Evolutionary conservation across 2,797 vertebrate genomes (phyloP), one percentile per base, ranked within the genome.

Genomic region (Lepidocolaptes lacrymiger): DNA sequence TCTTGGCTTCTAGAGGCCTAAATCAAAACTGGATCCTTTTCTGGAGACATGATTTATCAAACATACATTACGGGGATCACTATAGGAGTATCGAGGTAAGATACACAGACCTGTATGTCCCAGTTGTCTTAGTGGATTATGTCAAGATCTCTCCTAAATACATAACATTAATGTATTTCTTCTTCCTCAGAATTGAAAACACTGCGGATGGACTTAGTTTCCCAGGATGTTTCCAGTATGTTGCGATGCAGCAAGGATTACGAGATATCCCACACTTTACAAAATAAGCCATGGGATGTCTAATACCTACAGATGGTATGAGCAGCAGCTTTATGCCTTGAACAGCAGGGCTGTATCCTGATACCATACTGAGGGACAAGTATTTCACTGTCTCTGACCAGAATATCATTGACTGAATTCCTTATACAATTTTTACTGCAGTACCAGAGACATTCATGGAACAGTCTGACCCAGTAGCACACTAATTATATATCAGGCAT

Each of bases 201-300:
- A 14, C 34, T 20, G n/a, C 17, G 37, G 51, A n/a, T 9, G 16
- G 74, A 24, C 66, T 76, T 55, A 1, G 5, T 17, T 73, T 77
- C 52, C 75, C 72, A 34, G 49, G 28, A 43, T 16, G 52, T 28
- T 44, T 0, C 0, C 41, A 30, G 0, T 46, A 19, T 4, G 8
- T 20, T 51, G 55, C 82, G 85, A 73, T 0, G 0, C 21, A 28
- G 63, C 39, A 55, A 78, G 77, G 51, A 55, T 19, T 78, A 76
- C 2, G 9, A 75, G 55, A 24, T 41, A 41, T 27, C 39, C 63
- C 39, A 37, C 17, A 1, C 23, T 51, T 68, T 30, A 66, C n/a
- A 76, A 58, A 94, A 66, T 0, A 3, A 91, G 67, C 72, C 14
- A 0, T 30, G 39, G 74, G 48, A 66, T 87, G 46, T 78, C 82